These are phyloP conservation scores for Spisula subtruncata DNA, from an alignment of 2,888 invertebrate species.

Conservation along the genomic window DNA sequence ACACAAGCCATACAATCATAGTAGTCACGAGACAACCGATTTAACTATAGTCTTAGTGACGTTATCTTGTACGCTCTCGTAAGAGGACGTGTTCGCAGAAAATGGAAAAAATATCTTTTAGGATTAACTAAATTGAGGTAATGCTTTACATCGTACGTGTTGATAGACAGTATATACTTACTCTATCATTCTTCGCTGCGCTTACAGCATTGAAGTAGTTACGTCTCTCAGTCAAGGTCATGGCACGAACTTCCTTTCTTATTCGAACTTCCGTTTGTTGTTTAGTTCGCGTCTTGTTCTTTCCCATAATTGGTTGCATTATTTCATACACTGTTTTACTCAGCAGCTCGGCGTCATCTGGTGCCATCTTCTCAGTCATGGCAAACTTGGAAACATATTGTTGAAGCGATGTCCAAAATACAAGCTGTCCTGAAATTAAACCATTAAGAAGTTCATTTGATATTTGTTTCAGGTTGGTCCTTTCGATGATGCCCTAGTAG, in stretches of 20 bases:
- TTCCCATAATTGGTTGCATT: not conserved
- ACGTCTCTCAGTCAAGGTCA: conserved; percentile 38
- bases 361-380: conserved; percentile 33
- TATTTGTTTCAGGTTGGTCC: too few species aligned
- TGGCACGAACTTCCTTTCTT: conserved; percentile 53
- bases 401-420: conserved; percentile 59
- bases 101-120: too few species aligned
- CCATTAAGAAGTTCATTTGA: too few species aligned
- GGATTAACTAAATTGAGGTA: too few species aligned
- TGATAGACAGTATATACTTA: not conserved
- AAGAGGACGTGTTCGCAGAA: too few species aligned
- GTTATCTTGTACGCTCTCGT: too few species aligned
- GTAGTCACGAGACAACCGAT: too few species aligned
- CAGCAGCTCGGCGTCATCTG: conserved; percentile 39
- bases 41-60: too few species aligned
- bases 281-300: conserved; percentile 22
- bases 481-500: too few species aligned
- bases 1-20: too few species aligned
- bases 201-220: conserved; percentile 60
- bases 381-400: conserved; percentile 56
- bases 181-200: conserved; percentile 56
- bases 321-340: conserved; percentile 8
- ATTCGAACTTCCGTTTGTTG: conserved; percentile 44
- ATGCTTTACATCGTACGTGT: too few species aligned
- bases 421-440: not conserved